phyloP scores from a whole-genome alignment of 2,797 vertebrate genomes.

The Halcyon smyrnensis region DNA sequence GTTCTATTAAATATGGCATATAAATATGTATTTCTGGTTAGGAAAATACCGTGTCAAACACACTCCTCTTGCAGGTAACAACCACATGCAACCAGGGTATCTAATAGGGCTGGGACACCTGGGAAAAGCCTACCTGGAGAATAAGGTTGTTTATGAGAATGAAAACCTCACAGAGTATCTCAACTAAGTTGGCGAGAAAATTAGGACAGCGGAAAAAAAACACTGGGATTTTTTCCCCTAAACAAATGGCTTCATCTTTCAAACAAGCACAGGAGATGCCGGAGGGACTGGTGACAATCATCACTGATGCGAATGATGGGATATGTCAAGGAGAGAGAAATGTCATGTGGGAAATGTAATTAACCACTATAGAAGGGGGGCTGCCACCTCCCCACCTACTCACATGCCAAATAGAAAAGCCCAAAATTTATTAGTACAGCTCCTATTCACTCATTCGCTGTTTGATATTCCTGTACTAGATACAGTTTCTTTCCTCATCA shows the following conservation, averaged over 20 bases:
- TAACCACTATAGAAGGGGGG: constrained; percentile 23
- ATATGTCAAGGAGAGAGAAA: constrained; percentile 65
- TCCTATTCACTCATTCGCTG: background rate
- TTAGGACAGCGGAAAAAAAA: background rate
- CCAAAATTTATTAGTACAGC: background rate
- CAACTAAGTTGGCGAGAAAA: constrained; percentile 26
- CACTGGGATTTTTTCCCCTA: background rate
- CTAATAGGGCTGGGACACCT: background rate
- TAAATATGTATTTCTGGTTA: background rate
- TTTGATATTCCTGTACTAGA: background rate
- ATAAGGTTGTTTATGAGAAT: background rate
- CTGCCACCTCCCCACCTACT: constrained; percentile 10
- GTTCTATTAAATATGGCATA: background rate
- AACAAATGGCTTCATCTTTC: constrained; percentile 55
- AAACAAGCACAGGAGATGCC: constrained; percentile 47
- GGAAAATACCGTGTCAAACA: background rate
- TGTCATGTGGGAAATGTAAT: constrained; percentile 65
- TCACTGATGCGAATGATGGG: constrained; percentile 60
- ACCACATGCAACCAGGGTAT: background rate
- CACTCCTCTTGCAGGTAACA: background rate
- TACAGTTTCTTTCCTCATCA: background rate
- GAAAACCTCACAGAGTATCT: background rate
- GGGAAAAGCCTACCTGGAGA: background rate
- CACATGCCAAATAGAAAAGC: background rate
- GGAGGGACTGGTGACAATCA: constrained; percentile 37